Evolutionary conservation across 2,888 invertebrate species (phyloP).

Genomic region (Drosophila bunnanda): DNA sequence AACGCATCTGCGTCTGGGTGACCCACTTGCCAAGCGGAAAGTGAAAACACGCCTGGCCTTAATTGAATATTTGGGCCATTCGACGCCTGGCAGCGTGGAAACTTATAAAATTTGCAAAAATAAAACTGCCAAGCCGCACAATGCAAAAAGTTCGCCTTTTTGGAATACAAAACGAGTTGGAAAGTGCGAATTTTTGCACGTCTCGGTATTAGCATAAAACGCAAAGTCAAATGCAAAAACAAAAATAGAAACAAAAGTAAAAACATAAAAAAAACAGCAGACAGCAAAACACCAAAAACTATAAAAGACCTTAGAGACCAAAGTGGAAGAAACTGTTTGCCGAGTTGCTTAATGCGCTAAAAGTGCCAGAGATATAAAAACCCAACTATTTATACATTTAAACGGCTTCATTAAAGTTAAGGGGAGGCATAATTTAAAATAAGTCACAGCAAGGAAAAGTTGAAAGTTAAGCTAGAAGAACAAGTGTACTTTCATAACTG

Average conservation of each 20-base stretch:
- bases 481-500: background rate
- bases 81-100: constrained; percentile 26
- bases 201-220: constrained; percentile 69
- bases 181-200: constrained; percentile 83
- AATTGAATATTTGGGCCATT: constrained; percentile 70
- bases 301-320: constrained; percentile 38
- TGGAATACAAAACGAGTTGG: constrained; percentile 68
- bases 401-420: constrained; percentile 27
- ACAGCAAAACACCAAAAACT: constrained; percentile 23
- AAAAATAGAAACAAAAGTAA: constrained; percentile 19
- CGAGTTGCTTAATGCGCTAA: constrained; percentile 18
- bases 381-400: constrained; percentile 24
- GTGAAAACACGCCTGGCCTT: constrained; percentile 77
- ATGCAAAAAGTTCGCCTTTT: constrained; percentile 34
- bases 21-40: constrained; percentile 66
- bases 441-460: too few relatives aligned
- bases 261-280: constrained; percentile 21
- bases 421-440: background rate
- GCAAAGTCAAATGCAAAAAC: constrained; percentile 28
- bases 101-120: constrained; percentile 55
- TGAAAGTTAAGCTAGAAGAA: background rate
- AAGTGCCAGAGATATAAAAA: constrained; percentile 14
- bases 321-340: constrained; percentile 3
- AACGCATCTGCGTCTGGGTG: constrained; percentile 28
- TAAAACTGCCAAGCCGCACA: constrained; percentile 20